Base-by-base conservation (phyloP, 2,888 invertebrate species). In the Altica lythri region DNA sequence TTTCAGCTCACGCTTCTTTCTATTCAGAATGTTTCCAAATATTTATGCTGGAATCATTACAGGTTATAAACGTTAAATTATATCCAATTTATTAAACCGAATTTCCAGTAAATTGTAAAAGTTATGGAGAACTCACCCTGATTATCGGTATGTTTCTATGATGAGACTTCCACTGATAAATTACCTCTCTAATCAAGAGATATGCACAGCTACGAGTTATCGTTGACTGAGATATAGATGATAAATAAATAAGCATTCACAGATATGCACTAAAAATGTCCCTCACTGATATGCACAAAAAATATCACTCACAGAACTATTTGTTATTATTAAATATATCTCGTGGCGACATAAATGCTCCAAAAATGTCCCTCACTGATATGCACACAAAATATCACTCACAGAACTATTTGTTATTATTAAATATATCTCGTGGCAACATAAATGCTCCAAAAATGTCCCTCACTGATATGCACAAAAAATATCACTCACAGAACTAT, bases 151-250 rank as follows among this genome's bases (percentile, higher is more conserved):
- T 34, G 34, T 34, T 34, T 34, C 34, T 10, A 34, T 3, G 34
- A 2, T 34, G 10, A 34, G 34, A 4, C 10, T 2, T 6, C 4
- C 42, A 42, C 42, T 42, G 42, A 42, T 42, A 18, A 42, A 42
- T 42, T 42, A 42, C 19, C 42, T 42, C 42, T 42, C n/a, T 18
- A 42, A 40, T 16, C 40, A 40, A 40, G 40, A 40, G 40, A 32
- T 32, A 32, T 32, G 32, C 4, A 32, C 4, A 16, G 40, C 17
- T 40, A 17, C 16, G 10, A 42, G 19, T 42, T 42, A 42, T 42
- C 42, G 18, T 17, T 42, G 18, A 10, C 42, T 18, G 17, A 18
- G n/a, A 16, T 42, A 42, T 42, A 18, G 3, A 42, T 42, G 13
- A 42, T 42, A 42, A 42, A 42, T 42, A 42, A 42, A 18, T 34